Evolutionary conservation across 2,113 vertebrate genomes (phyloP).

Genomic region (Otolemur garnettii): DNA sequence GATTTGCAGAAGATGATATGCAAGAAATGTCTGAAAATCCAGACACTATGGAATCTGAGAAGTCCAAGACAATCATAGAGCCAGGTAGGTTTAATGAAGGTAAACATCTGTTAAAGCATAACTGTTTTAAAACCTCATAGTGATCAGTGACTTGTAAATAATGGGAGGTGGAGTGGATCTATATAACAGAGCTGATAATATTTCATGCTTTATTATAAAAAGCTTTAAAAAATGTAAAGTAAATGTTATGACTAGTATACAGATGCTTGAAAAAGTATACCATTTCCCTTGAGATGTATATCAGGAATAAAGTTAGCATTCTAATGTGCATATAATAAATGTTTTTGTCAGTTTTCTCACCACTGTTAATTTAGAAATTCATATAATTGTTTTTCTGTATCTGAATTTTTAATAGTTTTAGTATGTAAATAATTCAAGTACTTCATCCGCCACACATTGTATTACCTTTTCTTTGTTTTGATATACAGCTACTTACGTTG

Average conservation of each 20-base stretch:
- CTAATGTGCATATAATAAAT: slow-evolving; percentile 1
- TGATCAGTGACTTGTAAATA: slow-evolving; percentile 47
- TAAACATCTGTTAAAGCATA: background rate
- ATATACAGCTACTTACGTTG: background rate
- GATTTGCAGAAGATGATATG: slow-evolving; percentile 95
- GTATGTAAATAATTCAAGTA: background rate
- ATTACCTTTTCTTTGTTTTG: background rate
- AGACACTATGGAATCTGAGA: slow-evolving; percentile 92
- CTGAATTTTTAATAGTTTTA: slow-evolving; percentile 11
- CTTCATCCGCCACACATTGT: background rate
- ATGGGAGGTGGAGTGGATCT: background rate
- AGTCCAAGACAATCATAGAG: slow-evolving; percentile 87
- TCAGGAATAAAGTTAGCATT: slow-evolving; percentile 1
- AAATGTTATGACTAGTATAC: background rate
- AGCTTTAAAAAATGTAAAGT: background rate
- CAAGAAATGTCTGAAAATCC: slow-evolving; percentile 93
- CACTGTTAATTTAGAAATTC: background rate
- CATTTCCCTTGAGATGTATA: background rate
- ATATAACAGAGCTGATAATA: background rate
- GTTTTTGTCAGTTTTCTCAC: slow-evolving; percentile 12
- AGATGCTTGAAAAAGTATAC: background rate
- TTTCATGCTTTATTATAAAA: background rate
- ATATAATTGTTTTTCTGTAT: slow-evolving; percentile 7
- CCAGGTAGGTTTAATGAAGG: slow-evolving; percentile 86
- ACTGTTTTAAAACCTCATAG: background rate